Evolutionary conservation across 2,797 vertebrate species (phyloP), one percentile per base, ranked within the genome.

Genomic region (Falco concolor): DNA sequence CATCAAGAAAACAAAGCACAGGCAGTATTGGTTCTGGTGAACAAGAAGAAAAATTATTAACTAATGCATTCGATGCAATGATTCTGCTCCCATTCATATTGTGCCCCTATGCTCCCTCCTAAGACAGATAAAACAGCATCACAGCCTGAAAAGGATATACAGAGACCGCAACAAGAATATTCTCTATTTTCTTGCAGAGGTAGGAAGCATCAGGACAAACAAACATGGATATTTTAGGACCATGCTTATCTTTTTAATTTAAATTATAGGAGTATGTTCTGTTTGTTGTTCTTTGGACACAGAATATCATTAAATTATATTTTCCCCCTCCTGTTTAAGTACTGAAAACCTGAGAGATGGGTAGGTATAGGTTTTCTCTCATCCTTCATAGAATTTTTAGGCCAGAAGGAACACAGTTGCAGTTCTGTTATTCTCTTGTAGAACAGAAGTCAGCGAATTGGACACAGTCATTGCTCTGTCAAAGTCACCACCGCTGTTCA

Each of bases 151-250:
- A 53, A 21, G 27, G 0, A 56, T 3, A 40, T 8, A 17, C 23
- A n/a, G 56, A 74, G 6, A 47, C 7, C 5, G 3, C 4, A 18
- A 23, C 4, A 83, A 65, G 34, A 73, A 19, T 0, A 0, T 25
- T 56, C 6, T 40, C 56, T 36, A 3, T 24, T 65, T 65, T 76
- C 30, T 73, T 52, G 9, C 6, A 40, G 13, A 36, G 6, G 8
- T 47, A 32, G n/a, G 42, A 76, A 73, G 7, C 44, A 64, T 30
- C 20, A 67, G 27, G 8, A 56, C 5, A 25, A 83, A 24, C 0
- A 3, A 27, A 30, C 0, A 47, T 12, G 32, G 22, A 38, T 0
- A 34, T 60, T 81, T 89, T 49, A 83, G 32, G 45, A 12, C 19
- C 7, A 12, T 3, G 9, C 5, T 75, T 56, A 16, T 32, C 9